Percentiles rank a stretch among this genome's conserved stretches.
Evolutionary conservation across 2,888 invertebrate species (phyloP).

Genomic region (Acronicta alni): DNA sequence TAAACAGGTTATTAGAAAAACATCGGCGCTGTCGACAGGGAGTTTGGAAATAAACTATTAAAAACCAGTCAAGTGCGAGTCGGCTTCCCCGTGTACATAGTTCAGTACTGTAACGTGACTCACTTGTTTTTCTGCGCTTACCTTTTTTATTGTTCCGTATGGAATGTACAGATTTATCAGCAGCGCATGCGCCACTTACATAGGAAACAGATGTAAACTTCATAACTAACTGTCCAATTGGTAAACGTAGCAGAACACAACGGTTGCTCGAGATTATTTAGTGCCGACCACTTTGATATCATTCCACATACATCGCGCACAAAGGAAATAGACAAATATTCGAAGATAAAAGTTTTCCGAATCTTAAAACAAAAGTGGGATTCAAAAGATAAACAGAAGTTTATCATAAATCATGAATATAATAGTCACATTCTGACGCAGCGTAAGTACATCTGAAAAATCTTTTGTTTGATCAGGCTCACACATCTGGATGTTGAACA

Average conservation of each 20-base stretch:
- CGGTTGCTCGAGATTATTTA: slow-evolving; percentile 43
- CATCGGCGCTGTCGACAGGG: slow-evolving; percentile 78
- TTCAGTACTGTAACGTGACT: slow-evolving; percentile 34
- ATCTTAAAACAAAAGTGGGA: slow-evolving; percentile 74
- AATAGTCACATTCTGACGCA: slow-evolving; percentile 82
- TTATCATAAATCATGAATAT: slow-evolving; percentile 81
- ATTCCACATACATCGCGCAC: slow-evolving; percentile 40
- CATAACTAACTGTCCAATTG: slow-evolving; percentile 56
- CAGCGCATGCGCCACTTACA: slow-evolving; percentile 34
- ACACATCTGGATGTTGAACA: slow-evolving; percentile 88
- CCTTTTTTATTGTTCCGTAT: slow-evolving; percentile 41
- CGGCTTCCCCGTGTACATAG: slow-evolving; percentile 18
- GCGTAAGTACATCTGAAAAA: slow-evolving; percentile 83
- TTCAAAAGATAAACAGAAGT: slow-evolving; percentile 80
- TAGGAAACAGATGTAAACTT: slow-evolving; percentile 53
- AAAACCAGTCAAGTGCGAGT: slow-evolving; percentile 65
- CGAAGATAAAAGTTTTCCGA: slow-evolving; percentile 60
- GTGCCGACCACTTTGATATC: slow-evolving; percentile 55
- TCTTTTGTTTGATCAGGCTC: slow-evolving; percentile 88
- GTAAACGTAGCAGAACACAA: slow-evolving; percentile 50
- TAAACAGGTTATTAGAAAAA: slow-evolving; percentile 86
- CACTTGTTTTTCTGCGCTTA: slow-evolving; percentile 35
- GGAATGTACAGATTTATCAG: slow-evolving; percentile 29
- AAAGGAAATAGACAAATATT: slow-evolving; percentile 62
- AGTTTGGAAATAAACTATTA: slow-evolving; percentile 76